Conservation (phyloP, 2,797 vertebrate species). For the Galago senegalensis region DNA sequence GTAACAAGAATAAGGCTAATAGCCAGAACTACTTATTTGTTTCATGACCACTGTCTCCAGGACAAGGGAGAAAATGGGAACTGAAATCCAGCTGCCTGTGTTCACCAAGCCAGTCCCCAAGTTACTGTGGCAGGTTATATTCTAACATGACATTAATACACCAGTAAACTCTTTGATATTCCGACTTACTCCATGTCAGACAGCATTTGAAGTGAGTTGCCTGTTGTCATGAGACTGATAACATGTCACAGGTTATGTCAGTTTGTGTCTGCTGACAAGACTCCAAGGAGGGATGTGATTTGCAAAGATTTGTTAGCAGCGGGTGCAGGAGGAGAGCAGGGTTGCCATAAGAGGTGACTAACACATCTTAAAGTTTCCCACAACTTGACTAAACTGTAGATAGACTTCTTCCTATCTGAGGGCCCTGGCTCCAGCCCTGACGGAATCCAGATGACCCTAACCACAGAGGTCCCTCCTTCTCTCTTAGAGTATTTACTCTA, state of each 20-base stretch:
- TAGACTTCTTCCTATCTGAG: not conserved
- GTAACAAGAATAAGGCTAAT: not conserved
- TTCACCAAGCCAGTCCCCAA: not conserved
- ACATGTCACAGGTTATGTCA: not conserved
- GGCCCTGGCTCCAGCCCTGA: fast-evolving
- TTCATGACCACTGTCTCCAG: not conserved
- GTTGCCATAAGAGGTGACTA: not conserved
- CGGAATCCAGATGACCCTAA: not conserved
- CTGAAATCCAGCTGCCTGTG: not conserved
- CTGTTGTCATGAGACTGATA: not conserved
- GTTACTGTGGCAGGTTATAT: too few species aligned
- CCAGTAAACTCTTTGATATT: not conserved
- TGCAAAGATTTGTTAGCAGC: not conserved
- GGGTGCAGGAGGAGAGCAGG: not conserved
- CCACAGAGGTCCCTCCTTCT: not conserved
- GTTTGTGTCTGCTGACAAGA: not conserved
- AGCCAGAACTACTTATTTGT: not conserved
- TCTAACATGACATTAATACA: not conserved
- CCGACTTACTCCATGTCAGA: not conserved
- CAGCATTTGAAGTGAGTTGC: not conserved
- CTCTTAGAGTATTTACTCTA: not conserved
- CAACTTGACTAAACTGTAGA: not conserved
- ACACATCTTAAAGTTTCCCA: not conserved
- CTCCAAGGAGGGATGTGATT: too few species aligned
- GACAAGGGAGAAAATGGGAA: not conserved